Percentiles rank a stretch among this genome's conserved stretches.
phyloP scores from a whole-genome alignment of 2,113 vertebrate species.

The Coptodon bakossiorum region DNA sequence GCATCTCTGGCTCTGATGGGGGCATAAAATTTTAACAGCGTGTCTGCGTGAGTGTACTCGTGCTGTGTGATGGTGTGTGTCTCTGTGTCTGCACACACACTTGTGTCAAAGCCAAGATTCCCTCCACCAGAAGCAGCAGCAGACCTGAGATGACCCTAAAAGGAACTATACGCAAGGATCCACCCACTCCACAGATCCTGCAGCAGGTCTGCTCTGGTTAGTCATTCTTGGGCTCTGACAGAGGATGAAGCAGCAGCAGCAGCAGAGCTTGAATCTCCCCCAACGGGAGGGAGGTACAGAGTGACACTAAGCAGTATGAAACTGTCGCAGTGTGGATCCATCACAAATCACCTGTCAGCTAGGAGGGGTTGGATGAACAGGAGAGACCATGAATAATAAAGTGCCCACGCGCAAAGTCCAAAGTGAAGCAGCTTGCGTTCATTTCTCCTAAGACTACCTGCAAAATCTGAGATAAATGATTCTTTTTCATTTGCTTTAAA shows the following conservation, averaged over 20 bases:
- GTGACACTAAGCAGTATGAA: slow-evolving; percentile 26
- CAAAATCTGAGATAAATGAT: neutral
- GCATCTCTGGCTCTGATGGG: neutral
- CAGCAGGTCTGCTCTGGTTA: slow-evolving; percentile 1
- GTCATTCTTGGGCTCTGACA: neutral
- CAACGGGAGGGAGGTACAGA: neutral
- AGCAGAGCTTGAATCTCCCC: neutral
- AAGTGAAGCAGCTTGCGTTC: neutral
- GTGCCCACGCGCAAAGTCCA: neutral
- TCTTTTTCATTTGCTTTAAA: neutral
- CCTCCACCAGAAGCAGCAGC: neutral
- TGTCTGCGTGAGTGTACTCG: neutral
- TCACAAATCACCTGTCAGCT: slow-evolving; percentile 18
- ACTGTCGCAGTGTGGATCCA: slow-evolving; percentile 19
- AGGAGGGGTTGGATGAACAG: neutral
- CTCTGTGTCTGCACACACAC: neutral
- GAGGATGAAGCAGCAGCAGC: neutral
- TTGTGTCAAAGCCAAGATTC: neutral
- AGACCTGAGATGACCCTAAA: slow-evolving; percentile 27
- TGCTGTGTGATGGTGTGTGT: neutral
- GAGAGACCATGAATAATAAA: neutral
- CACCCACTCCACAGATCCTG: neutral
- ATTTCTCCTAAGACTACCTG: neutral
- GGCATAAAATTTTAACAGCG: slow-evolving; percentile 4
- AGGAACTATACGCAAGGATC: neutral